phyloP scores from a whole-genome alignment of 2,888 invertebrate species.

The Zhuqinia jingwanae region DNA sequence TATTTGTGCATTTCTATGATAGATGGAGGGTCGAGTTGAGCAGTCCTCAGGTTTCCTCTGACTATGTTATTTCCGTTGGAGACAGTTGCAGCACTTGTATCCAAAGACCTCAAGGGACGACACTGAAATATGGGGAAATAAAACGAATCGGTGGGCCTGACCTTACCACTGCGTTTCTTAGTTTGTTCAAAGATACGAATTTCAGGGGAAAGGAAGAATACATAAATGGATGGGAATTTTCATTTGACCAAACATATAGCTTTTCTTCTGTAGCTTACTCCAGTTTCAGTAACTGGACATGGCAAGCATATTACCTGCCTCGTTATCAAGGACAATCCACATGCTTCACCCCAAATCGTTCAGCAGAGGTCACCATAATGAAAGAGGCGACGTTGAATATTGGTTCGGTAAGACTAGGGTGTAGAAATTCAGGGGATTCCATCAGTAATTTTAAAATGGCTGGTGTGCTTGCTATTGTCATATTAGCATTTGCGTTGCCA shows the following conservation, averaged over 20 bases:
- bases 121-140: slow-evolving; percentile 9
- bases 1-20: neutral
- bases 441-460: too few species aligned
- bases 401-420: slow-evolving; percentile 59
- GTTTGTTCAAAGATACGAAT: neutral
- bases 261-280: slow-evolving; percentile 52
- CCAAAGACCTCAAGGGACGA: neutral
- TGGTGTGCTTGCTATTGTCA: neutral
- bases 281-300: slow-evolving; percentile 67
- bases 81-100: slow-evolving; percentile 43
- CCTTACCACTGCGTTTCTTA: slow-evolving; percentile 14
- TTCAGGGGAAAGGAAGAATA: slow-evolving; percentile 27
- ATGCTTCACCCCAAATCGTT: slow-evolving; percentile 3
- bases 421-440: slow-evolving; percentile 34
- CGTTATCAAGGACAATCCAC: slow-evolving; percentile 31
- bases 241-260: slow-evolving; percentile 30
- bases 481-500: slow-evolving; percentile 16
- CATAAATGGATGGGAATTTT: slow-evolving; percentile 3
- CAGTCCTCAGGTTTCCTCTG: neutral
- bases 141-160: slow-evolving; percentile 31
- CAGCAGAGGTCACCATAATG: slow-evolving; percentile 32
- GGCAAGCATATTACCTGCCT: slow-evolving; percentile 43
- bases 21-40: slow-evolving; percentile 62
- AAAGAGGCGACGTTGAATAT: neutral
- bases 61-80: slow-evolving; percentile 43